Evolutionary conservation across 2,113 vertebrate genomes (phyloP).

Genomic region (Aspidoscelis tigris): DNA sequence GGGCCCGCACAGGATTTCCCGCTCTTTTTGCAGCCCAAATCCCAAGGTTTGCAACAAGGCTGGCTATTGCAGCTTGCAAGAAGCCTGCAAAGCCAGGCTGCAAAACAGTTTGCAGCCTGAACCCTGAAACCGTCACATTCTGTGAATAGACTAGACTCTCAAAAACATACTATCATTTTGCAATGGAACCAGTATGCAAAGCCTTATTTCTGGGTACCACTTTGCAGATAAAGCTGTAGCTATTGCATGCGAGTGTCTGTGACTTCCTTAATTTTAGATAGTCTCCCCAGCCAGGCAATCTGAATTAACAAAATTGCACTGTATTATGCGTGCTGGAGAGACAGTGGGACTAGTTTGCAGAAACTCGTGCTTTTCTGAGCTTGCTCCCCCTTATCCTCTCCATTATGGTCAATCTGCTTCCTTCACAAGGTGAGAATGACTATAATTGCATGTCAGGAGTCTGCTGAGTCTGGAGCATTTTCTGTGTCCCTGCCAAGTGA

Average conservation of each 20-base stretch:
- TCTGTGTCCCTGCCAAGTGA: constrained; percentile 61
- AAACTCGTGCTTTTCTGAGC: background rate
- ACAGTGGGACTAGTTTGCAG: background rate
- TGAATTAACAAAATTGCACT: background rate
- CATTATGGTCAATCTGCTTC: constrained; percentile 18
- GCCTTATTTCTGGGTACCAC: background rate
- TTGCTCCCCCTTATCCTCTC: constrained; percentile 30
- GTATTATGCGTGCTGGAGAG: background rate
- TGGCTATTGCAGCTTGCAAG: too few relatives aligned
- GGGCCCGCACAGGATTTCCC: too few relatives aligned
- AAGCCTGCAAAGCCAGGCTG: too few relatives aligned
- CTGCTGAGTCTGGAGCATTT: constrained; percentile 51
- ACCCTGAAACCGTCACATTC: too few relatives aligned
- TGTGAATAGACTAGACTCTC: too few relatives aligned
- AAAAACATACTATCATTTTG: background rate
- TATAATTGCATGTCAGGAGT: constrained; percentile 25
- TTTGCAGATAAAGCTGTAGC: too few relatives aligned
- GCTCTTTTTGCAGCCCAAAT: too few relatives aligned
- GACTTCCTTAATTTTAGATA: too few relatives aligned
- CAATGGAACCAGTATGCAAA: background rate
- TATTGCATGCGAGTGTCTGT: too few relatives aligned
- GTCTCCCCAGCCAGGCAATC: background rate
- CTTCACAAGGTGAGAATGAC: constrained; percentile 27
- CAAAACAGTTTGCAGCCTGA: too few relatives aligned
- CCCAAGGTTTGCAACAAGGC: too few relatives aligned